phyloP scores from a whole-genome alignment of 2,888 invertebrate genomes.

The Notodonta ziczac region DNA sequence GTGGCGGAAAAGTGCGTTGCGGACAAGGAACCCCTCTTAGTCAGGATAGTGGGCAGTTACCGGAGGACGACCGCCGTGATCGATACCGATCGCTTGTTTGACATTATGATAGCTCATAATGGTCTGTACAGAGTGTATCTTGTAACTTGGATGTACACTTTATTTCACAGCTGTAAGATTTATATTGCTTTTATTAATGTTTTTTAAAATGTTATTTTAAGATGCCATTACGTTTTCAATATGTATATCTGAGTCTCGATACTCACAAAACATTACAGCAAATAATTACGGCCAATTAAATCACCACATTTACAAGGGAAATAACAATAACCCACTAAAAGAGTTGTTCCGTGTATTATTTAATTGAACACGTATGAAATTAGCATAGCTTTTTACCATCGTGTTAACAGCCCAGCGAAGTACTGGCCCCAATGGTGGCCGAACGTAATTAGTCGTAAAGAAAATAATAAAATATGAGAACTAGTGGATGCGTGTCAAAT shows the following conservation, averaged over 20 bases:
- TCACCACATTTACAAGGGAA: constrained; percentile 19
- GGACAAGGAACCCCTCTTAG: constrained; percentile 82
- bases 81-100: constrained; percentile 56
- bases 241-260: no score
- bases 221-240: no score
- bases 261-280: no score
- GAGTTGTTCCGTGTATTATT: constrained; percentile 23
- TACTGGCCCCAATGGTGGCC: constrained; percentile 27
- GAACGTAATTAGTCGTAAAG: constrained; percentile 28
- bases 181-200: no score
- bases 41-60: constrained; percentile 47
- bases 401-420: constrained; percentile 39
- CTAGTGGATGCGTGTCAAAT: constrained; percentile 25
- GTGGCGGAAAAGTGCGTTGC: constrained; percentile 67
- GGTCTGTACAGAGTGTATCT: no score
- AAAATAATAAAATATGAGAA: constrained; percentile 26
- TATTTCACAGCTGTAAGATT: no score
- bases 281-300: neutral
- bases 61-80: constrained; percentile 58
- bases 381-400: constrained; percentile 66
- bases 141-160: no score
- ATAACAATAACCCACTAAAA: constrained; percentile 22
- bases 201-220: no score
- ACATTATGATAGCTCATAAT: constrained; percentile 26
- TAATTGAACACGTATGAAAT: constrained; percentile 53